phyloP scores from a whole-genome alignment of 1,140 invertebrate genomes.

The Microplitis mediator region DNA sequence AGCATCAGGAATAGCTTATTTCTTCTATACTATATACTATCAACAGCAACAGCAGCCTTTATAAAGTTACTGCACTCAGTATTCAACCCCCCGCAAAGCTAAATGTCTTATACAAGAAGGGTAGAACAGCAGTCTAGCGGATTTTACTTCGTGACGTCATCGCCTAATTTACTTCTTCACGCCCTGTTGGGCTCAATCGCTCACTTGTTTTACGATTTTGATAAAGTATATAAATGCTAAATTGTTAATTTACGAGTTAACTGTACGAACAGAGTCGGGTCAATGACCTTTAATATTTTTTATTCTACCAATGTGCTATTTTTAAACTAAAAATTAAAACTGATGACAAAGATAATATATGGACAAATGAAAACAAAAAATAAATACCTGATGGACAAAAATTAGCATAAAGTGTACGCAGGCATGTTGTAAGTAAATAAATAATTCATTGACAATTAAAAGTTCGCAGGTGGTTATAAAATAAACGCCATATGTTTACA shows the following conservation, averaged over 20 bases:
- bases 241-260: too few relatives aligned
- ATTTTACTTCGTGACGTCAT: constrained; percentile 48
- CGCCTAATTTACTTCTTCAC: constrained; percentile 52
- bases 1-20: constrained; percentile 34
- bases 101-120: constrained; percentile 5
- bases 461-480: constrained; percentile 53
- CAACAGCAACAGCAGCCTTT: background rate
- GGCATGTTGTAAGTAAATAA: constrained; percentile 19
- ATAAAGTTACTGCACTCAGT: constrained; percentile 18
- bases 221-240: background rate
- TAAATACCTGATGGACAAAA: background rate
- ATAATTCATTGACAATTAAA: constrained; percentile 54
- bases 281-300: too few relatives aligned
- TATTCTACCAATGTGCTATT: too few relatives aligned
- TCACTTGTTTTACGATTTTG: constrained; percentile 49
- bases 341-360: background rate
- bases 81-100: constrained; percentile 14
- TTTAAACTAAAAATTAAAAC: background rate
- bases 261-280: too few relatives aligned
- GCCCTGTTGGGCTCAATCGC: constrained; percentile 47
- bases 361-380: background rate
- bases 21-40: constrained; percentile 33
- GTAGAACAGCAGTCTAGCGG: background rate
- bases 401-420: background rate
- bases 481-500: constrained; percentile 56